Conservation (phyloP, 2,888 invertebrate species). For the Drosophila meridionalis region DNA sequence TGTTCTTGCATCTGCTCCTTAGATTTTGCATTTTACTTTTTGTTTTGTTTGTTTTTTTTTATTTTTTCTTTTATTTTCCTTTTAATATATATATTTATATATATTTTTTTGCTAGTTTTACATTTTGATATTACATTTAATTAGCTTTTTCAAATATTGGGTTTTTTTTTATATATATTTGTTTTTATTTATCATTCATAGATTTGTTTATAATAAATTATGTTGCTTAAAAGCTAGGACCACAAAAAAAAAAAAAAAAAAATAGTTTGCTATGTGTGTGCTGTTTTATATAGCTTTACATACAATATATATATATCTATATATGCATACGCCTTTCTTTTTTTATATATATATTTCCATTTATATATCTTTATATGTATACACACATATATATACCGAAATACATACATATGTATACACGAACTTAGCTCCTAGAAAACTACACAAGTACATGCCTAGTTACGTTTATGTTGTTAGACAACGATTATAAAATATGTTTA, state of each 20-base stretch:
- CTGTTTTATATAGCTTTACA: conserved; percentile 57
- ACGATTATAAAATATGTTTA: conserved; percentile 75
- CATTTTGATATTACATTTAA: conserved; percentile 74
- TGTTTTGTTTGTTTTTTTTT: neutral
- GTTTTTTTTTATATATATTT: conserved; percentile 28
- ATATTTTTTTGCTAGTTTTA: conserved; percentile 56
- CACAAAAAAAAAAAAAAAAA: conserved; percentile 77
- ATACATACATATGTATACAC: conserved; percentile 25
- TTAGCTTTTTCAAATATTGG: conserved; percentile 58
- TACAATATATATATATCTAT: conserved; percentile 20
- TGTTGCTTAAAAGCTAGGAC: conserved; percentile 74
- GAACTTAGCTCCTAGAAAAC: conserved; percentile 67
- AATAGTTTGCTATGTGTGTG: conserved; percentile 73
- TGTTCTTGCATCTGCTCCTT: conserved; percentile 42
- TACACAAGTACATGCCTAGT: conserved; percentile 77
- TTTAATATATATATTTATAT: conserved; percentile 22
- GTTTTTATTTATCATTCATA: conserved; percentile 44
- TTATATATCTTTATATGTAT: conserved; percentile 23
- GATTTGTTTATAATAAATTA: conserved; percentile 75
- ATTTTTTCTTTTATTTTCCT: conserved; percentile 20
- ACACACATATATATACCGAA: conserved; percentile 18
- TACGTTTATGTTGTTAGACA: conserved; percentile 80
- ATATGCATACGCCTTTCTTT: neutral
- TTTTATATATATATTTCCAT: conserved; percentile 9
- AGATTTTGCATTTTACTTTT: conserved; percentile 11